Conservation (phyloP, 2,888 invertebrate species). For the Mimachlamys varia region DNA sequence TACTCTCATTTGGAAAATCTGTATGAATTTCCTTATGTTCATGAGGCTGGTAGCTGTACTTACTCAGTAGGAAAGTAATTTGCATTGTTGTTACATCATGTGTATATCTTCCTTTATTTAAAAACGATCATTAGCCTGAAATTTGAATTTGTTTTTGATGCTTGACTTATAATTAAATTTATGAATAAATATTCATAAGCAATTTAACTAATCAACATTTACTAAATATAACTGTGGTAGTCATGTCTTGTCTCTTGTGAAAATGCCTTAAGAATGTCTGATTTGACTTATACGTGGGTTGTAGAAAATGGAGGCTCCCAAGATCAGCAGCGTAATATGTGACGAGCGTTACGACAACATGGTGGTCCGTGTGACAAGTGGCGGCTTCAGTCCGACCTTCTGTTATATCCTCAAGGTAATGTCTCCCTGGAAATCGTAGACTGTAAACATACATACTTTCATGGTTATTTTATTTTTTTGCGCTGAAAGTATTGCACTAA, state of each 20-base stretch:
- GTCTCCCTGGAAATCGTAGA: neutral
- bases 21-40: too few species aligned
- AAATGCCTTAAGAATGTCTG: too few species aligned
- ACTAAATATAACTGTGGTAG: neutral
- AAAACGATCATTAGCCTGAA: neutral
- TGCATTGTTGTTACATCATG: neutral
- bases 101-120: neutral
- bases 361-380: constrained; percentile 75
- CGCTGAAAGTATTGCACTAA: too few species aligned
- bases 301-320: constrained; percentile 66
- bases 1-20: too few species aligned
- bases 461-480: too few species aligned
- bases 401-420: constrained; percentile 76
- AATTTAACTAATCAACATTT: neutral
- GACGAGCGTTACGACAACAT: constrained; percentile 78
- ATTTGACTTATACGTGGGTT: constrained; percentile 19
- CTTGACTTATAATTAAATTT: neutral
- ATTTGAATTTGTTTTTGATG: neutral
- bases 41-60: too few species aligned
- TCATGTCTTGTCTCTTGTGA: too few species aligned
- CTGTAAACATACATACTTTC: too few species aligned
- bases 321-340: constrained; percentile 79
- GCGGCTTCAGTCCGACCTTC: constrained; percentile 79
- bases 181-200: neutral
- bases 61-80: neutral